These are phyloP conservation scores for Lycodopsis pacificus DNA, from an alignment of 2,797 vertebrate species.

Conservation along the genomic window DNA sequence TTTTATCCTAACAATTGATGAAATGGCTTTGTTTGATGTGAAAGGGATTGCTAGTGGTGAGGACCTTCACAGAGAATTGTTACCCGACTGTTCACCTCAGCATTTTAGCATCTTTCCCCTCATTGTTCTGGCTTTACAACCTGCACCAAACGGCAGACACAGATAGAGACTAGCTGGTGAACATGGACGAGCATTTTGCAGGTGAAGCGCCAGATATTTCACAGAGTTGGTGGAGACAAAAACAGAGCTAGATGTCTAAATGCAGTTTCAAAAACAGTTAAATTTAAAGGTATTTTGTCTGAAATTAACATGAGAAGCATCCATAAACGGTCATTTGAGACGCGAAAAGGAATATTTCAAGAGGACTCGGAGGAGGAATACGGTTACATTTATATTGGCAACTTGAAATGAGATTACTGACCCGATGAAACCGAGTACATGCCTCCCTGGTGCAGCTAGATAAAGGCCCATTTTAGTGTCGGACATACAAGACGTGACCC, in stretches of 20 bases:
- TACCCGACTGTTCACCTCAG: not conserved
- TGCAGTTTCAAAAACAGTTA: not conserved
- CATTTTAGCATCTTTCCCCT: not conserved
- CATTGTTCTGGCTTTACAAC: not conserved
- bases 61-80: not conserved
- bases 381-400: not conserved
- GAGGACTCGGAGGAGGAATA: not conserved
- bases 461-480: constrained; percentile 12
- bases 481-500: not conserved
- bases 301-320: not conserved
- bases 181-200: not conserved
- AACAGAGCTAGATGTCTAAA: not conserved
- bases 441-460: constrained; percentile 3
- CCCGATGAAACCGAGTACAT: constrained; percentile 3
- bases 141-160: not conserved
- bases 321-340: not conserved
- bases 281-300: not conserved
- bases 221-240: not conserved
- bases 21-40: not conserved
- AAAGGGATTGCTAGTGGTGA: not conserved
- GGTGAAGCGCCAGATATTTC: not conserved
- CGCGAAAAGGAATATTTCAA: not conserved
- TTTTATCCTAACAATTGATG: not conserved
- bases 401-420: constrained; percentile 15
- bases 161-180: not conserved